Evolutionary conservation across 1,140 invertebrate species (phyloP).

Genomic region (Meloidogyne exigua): DNA sequence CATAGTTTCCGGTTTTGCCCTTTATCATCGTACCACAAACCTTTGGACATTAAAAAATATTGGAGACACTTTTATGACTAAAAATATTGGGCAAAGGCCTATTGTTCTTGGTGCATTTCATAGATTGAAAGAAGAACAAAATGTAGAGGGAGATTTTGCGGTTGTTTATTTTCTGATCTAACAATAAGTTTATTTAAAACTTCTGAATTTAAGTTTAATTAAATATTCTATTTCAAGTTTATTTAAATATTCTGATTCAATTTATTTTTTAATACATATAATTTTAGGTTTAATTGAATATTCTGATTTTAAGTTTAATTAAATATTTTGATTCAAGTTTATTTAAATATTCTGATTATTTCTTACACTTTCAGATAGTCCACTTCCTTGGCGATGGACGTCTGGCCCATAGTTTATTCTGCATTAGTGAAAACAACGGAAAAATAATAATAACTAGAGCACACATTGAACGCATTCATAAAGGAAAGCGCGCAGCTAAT

Average conservation of each 20-base stretch:
- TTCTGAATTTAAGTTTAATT: background rate
- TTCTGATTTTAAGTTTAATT: too few species aligned
- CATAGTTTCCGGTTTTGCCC: constrained; percentile 45
- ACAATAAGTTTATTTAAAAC: background rate
- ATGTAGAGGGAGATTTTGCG: constrained; percentile 56
- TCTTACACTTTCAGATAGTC: constrained; percentile 41
- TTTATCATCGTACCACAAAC: constrained; percentile 62
- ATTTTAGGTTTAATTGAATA: background rate
- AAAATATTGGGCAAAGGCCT: constrained; percentile 51
- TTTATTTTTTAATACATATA: too few species aligned
- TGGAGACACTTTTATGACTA: constrained; percentile 54
- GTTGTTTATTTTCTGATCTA: constrained; percentile 45
- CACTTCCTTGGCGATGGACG: constrained; percentile 55
- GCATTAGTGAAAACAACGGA: constrained; percentile 41
- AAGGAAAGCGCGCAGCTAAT: constrained; percentile 59
- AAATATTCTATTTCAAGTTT: too few species aligned
- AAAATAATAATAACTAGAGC: constrained; percentile 32
- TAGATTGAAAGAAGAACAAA: constrained; percentile 51
- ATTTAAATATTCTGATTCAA: too few species aligned
- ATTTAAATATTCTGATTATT: constrained; percentile 19
- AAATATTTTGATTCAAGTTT: background rate
- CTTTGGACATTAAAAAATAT: constrained; percentile 62
- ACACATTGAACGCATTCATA: constrained; percentile 52
- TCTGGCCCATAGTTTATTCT: constrained; percentile 48
- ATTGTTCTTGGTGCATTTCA: constrained; percentile 60